Evolutionary conservation across 2,113 vertebrate genomes (phyloP), one percentile per base, ranked within the genome.

Genomic region (Eudyptes chrysolophus): DNA sequence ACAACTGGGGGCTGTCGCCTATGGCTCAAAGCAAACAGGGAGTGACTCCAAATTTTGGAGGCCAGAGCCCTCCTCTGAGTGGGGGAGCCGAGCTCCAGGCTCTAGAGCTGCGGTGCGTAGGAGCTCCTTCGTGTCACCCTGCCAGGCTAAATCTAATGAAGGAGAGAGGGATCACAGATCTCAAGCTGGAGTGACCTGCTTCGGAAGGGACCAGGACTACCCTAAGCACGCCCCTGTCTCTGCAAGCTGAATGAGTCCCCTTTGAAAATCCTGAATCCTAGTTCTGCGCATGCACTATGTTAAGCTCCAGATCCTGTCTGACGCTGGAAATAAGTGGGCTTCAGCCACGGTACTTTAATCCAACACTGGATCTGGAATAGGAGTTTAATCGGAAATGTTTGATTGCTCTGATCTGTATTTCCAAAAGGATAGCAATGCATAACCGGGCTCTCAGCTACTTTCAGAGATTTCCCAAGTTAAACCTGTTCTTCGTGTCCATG

Each of bases 71-170:
- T 38, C 21, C 61, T 5, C 36, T 0, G 34, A 44, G 69, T 0
- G 3, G 14, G 55, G 52, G 51, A 91, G 65, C 65, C 29, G 84
- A 66, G 60, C 44, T 71, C 21, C 13, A 34, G 54, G 76, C 36
- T 69, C 9, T 16, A 14, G 55, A 60, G n/a, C 22, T 26, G 3
- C 0, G 1, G 25, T 25, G 36, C 0, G 0, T 1, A 30, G 32
- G n/a, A 34, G 40, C 68, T 78, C 38, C 74, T 61, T 48, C 7
- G 1, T 32, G 8, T 64, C 34, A 14, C 34, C 32, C 60, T 62
- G 82, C 19, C 29, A 3, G 9, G 48, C 17, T 1, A 0, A 7
- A 6, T 30, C 49, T 19, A 27, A 16, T 0, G 22, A 42, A 54
- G n/a, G 17, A 49, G 65, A 61, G 65, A 61, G 46, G 49, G 7